Conservation (phyloP, 37 sponge, comb jelly and placozoan genomes). For the Theonella swinhoei region DNA sequence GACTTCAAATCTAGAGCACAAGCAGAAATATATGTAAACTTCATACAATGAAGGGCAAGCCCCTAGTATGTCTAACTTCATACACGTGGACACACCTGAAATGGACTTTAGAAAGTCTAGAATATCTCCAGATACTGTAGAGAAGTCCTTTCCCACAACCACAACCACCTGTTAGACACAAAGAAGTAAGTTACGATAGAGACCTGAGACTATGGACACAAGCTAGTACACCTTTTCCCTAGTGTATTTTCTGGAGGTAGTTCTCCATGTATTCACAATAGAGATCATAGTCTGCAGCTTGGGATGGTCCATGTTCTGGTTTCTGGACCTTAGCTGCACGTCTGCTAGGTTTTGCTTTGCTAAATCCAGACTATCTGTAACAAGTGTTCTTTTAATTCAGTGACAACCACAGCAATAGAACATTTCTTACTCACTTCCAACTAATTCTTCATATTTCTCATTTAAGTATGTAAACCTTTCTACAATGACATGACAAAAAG, state of each 20-base stretch:
- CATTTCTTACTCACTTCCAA: neutral
- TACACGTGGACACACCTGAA: constrained; percentile 5
- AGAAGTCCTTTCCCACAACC: constrained; percentile 59
- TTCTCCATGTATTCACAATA: constrained; percentile 24
- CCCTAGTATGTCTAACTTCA: neutral
- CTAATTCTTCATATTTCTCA: constrained; percentile 38
- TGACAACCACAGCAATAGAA: neutral
- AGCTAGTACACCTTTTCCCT: constrained; percentile 9
- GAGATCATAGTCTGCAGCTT: constrained; percentile 39
- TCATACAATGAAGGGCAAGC: too few relatives aligned
- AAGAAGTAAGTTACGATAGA: neutral
- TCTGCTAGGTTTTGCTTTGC: constrained; percentile 34
- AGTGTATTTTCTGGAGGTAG: constrained; percentile 6
- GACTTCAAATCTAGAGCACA: constrained; percentile 49
- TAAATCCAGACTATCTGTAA: neutral
- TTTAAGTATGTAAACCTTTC: constrained; percentile 38
- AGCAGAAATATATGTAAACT: too few relatives aligned
- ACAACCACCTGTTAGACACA: constrained; percentile 37
- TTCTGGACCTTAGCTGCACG: constrained; percentile 1
- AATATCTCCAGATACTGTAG: constrained; percentile 66
- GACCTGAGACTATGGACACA: neutral
- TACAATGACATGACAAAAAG: constrained; percentile 3
- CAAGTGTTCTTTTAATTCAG: neutral
- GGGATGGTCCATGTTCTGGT: constrained; percentile 39
- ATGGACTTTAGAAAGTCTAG: constrained; percentile 52